phyloP scores from a whole-genome alignment of 2,797 vertebrate species.

The Gymnothorax reevesii region DNA sequence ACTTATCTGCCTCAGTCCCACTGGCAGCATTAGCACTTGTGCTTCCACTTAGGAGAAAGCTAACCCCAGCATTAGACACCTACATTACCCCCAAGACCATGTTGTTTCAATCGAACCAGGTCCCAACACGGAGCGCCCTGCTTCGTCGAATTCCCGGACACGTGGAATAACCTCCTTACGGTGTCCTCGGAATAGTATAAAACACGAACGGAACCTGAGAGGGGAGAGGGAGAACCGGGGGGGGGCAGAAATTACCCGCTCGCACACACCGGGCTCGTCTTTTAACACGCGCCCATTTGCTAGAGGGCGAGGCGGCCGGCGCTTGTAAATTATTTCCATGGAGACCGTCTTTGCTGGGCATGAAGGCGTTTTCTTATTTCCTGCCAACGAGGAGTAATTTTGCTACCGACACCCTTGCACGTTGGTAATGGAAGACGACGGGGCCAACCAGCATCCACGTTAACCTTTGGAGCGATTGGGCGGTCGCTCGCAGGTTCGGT shows the following conservation, averaged over 20 bases:
- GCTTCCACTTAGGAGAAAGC: not conserved
- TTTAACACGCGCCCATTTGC: constrained; percentile 27
- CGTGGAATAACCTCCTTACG: not conserved
- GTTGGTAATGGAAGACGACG: constrained; percentile 75
- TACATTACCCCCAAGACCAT: not conserved
- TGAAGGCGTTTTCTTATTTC: constrained; percentile 58
- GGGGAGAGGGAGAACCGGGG: not conserved
- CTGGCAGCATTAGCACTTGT: not conserved
- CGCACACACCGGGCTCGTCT: not conserved
- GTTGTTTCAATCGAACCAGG: not conserved
- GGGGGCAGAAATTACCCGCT: not conserved
- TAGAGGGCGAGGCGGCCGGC: constrained; percentile 66
- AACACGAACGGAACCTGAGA: not conserved
- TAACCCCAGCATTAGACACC: not conserved
- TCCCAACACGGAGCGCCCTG: not conserved
- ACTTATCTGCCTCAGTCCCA: not conserved
- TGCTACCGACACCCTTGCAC: constrained; percentile 65
- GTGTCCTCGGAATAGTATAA: not conserved
- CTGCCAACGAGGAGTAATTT: constrained; percentile 72
- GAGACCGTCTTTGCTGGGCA: constrained; percentile 74
- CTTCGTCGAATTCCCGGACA: not conserved
- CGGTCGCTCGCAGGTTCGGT: constrained; percentile 13
- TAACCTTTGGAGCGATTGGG: constrained; percentile 68
- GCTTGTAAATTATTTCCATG: constrained; percentile 78
- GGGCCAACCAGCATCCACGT: constrained; percentile 44